phyloP scores from a whole-genome alignment of 2,888 invertebrate species.

The Euzetes globulus region DNA sequence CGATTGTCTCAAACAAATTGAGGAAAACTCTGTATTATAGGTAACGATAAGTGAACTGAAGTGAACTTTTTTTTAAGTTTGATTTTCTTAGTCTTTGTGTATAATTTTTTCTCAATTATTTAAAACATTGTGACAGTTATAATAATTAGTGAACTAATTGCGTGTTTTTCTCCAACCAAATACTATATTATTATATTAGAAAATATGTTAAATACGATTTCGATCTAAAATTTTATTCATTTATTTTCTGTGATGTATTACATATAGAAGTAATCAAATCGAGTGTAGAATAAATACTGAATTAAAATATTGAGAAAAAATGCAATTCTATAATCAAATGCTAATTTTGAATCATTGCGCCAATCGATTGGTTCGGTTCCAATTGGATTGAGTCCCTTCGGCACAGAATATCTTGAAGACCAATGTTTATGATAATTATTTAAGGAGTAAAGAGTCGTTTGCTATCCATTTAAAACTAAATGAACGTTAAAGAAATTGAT shows the following conservation, averaged over 20 bases:
- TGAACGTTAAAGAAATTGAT: not conserved
- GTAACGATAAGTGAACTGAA: not conserved
- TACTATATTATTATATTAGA: conserved; percentile 2
- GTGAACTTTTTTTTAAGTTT: not conserved
- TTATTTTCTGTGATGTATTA: conserved; percentile 22
- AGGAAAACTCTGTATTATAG: conserved; percentile 1
- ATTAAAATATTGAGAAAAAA: not conserved
- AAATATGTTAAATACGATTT: conserved; percentile 16
- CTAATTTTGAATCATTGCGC: not conserved
- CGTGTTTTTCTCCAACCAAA: not conserved
- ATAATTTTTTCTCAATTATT: conserved; percentile 6
- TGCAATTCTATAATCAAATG: conserved; percentile 9
- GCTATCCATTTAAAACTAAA: not conserved
- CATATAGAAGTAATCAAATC: not conserved
- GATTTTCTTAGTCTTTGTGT: not conserved
- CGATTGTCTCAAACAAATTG: not conserved
- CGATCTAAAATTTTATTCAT: not conserved
- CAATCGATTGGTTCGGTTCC: not conserved
- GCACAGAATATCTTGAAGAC: not conserved
- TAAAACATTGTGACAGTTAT: conserved; percentile 16
- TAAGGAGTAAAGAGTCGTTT: not conserved
- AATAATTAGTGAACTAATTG: conserved; percentile 10
- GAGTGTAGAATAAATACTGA: not conserved
- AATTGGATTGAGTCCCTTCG: not conserved
- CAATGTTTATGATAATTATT: conserved; percentile 12